Evolutionary conservation across 2,888 invertebrate species (phyloP).

Genomic region (Melieria crassipennis): DNA sequence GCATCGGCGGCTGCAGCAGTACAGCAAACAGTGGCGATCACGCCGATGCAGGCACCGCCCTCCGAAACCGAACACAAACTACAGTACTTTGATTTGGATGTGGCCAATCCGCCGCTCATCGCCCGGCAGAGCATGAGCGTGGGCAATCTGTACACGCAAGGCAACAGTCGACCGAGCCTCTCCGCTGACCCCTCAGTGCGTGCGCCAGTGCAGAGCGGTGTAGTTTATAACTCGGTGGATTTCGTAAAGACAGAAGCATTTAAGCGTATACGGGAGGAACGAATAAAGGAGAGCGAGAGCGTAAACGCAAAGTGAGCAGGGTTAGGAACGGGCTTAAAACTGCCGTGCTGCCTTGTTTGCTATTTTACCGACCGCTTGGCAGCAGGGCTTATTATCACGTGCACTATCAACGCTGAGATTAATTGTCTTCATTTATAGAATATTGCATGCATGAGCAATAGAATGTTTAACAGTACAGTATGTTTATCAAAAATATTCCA

Average conservation of each 20-base stretch:
- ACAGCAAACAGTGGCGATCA: slow-evolving; percentile 34
- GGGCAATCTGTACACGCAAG: slow-evolving; percentile 54
- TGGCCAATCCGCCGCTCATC: slow-evolving; percentile 67
- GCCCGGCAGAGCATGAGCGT: slow-evolving; percentile 59
- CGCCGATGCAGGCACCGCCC: slow-evolving; percentile 37
- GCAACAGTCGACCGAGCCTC: slow-evolving; percentile 47
- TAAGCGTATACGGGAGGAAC: slow-evolving; percentile 82
- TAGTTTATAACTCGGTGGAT: slow-evolving; percentile 92
- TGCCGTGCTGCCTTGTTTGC: no score
- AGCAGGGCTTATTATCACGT: no score
- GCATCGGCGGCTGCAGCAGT: slow-evolving; percentile 55
- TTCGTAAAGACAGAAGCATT: slow-evolving; percentile 94
- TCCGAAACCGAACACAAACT: slow-evolving; percentile 65
- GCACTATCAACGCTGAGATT: no score
- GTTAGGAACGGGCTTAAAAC: no score
- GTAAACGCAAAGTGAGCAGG: slow-evolving; percentile 14
- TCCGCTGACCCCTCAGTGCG: slow-evolving; percentile 64
- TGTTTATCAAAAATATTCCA: no score
- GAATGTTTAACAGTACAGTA: no score
- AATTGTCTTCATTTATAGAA: no score
- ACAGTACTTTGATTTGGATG: slow-evolving; percentile 89
- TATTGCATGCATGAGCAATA: no score
- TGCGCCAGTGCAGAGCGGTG: slow-evolving; percentile 66
- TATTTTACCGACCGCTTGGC: no score
- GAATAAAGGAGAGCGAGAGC: slow-evolving; percentile 62